Evolutionary conservation across 2,797 vertebrate species (phyloP).

Genomic region (Ataeniobius toweri): DNA sequence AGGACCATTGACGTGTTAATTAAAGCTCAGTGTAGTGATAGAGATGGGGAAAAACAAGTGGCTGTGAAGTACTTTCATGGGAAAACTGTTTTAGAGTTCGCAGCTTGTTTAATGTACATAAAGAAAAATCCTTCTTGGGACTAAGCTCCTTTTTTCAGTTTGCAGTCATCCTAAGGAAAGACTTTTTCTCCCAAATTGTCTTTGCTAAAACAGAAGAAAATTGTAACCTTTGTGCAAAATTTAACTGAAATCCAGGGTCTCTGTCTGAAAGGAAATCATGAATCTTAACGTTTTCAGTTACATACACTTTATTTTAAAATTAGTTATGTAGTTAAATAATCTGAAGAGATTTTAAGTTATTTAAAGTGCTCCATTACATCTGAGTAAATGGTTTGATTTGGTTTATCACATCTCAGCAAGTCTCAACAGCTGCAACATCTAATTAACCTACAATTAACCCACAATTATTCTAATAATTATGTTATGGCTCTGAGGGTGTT

Average conservation of each 20-base stretch:
- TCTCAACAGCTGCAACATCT: slow-evolving; percentile 54
- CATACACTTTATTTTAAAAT: background rate
- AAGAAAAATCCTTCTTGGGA: slow-evolving; percentile 41
- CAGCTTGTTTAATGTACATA: slow-evolving; percentile 63
- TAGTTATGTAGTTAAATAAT: slow-evolving; percentile 5
- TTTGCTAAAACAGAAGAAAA: too few species aligned
- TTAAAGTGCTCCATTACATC: slow-evolving; percentile 1
- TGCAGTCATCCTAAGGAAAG: slow-evolving; percentile 29
- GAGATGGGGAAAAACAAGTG: slow-evolving; percentile 35
- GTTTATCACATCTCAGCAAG: slow-evolving; percentile 46
- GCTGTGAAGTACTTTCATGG: slow-evolving; percentile 50
- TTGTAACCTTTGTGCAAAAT: background rate
- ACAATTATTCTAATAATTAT: slow-evolving; percentile 42
- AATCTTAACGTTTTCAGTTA: background rate
- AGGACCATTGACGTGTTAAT: slow-evolving; percentile 76
- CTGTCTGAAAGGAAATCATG: background rate
- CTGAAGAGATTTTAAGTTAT: background rate
- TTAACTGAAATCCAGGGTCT: background rate
- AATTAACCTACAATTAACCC: slow-evolving; percentile 62
- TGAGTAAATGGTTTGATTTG: slow-evolving; percentile 32
- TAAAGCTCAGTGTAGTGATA: slow-evolving; percentile 63
- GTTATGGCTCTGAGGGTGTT: slow-evolving; percentile 38
- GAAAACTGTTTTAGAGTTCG: slow-evolving; percentile 67
- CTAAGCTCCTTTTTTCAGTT: slow-evolving; percentile 24
- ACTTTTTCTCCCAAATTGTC: background rate